These are phyloP conservation scores for Aphaenogaster rudis DNA, from an alignment of 1,140 invertebrate genomes.

Conservation along the genomic window DNA sequence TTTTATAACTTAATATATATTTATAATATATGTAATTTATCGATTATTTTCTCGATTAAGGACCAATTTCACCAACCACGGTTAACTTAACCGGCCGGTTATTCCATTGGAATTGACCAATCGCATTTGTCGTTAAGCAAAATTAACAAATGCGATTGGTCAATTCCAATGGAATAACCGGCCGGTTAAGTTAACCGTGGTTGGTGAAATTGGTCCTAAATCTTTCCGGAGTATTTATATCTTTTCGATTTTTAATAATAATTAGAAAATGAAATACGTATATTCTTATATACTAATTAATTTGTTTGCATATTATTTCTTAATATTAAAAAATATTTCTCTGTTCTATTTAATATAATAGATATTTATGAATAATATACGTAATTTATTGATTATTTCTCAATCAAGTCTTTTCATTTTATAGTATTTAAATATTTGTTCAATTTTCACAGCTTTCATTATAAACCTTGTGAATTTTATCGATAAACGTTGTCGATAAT, in stretches of 20 bases:
- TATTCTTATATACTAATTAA: background rate
- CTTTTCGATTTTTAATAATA: background rate
- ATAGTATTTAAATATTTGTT: background rate
- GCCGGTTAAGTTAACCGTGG: too few species aligned
- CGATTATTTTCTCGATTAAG: too few species aligned
- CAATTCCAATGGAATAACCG: too few species aligned
- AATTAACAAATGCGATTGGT: too few species aligned
- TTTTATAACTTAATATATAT: too few species aligned
- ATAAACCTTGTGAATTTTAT: too few species aligned
- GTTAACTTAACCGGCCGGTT: too few species aligned
- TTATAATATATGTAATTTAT: too few species aligned
- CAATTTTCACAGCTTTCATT: conserved; percentile 1
- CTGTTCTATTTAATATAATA: background rate
- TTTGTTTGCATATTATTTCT: background rate
- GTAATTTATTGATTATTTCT: background rate
- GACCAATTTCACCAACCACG: too few species aligned
- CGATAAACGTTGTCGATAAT: background rate
- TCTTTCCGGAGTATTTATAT: background rate
- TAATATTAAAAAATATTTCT: background rate
- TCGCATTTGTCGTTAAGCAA: too few species aligned
- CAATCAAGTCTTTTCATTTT: background rate
- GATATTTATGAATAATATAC: background rate
- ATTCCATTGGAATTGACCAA: too few species aligned
- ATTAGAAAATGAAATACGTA: background rate
- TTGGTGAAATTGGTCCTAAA: too few species aligned